A percentile compares a stretch with the other conserved stretches of the same genome.
These are phyloP conservation scores for Halocaridina rubra DNA, from an alignment of 2,888 invertebrate species.

Conservation along the genomic window DNA sequence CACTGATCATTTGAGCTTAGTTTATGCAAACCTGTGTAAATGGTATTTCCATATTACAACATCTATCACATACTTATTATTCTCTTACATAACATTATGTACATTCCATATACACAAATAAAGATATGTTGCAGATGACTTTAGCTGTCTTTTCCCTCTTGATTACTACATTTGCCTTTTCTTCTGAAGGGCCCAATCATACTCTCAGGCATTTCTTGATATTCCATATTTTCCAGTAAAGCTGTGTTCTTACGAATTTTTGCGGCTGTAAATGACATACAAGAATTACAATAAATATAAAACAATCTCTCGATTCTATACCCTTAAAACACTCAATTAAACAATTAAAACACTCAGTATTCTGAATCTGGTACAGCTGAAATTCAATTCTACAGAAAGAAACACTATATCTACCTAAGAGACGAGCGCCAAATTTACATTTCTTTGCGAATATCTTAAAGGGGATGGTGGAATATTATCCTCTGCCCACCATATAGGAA, in stretches of 20 bases:
- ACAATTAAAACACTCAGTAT: too few relatives aligned
- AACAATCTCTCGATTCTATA: too few relatives aligned
- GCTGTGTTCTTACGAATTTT: neutral
- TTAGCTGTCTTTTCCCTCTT: neutral
- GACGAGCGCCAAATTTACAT: too few relatives aligned
- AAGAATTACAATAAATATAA: neutral
- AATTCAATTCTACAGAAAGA: too few relatives aligned
- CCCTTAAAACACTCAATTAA: neutral
- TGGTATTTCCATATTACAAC: neutral
- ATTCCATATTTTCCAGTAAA: conserved; percentile 6
- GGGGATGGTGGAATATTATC: too few relatives aligned
- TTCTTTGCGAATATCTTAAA: too few relatives aligned
- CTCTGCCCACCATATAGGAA: too few relatives aligned
- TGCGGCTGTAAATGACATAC: neutral
- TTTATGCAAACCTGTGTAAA: neutral
- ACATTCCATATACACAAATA: neutral
- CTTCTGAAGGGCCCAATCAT: conserved; percentile 41
- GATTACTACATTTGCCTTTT: conserved; percentile 28
- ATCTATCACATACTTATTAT: neutral
- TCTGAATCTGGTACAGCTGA: too few relatives aligned
- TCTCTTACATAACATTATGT: neutral
- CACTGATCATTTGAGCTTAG: neutral
- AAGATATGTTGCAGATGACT: neutral
- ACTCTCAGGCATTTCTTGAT: conserved; percentile 23
- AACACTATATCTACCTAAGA: too few relatives aligned